phyloP scores from a whole-genome alignment of 1,140 invertebrate genomes.

The Drosophila truncata region DNA sequence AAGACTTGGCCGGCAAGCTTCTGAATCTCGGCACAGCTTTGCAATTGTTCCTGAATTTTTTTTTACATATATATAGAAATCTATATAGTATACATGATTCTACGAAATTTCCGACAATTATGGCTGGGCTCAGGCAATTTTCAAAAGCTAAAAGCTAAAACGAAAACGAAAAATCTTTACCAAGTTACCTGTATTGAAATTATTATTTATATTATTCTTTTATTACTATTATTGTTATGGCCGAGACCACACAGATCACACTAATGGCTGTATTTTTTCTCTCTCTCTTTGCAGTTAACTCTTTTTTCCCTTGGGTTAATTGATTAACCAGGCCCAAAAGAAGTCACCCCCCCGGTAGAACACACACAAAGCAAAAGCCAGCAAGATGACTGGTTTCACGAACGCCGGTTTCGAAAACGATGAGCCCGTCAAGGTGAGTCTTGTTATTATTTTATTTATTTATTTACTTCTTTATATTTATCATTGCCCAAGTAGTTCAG shows the following conservation, averaged over 20 bases:
- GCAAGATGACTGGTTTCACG: conserved; percentile 83
- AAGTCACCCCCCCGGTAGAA: conserved; percentile 9
- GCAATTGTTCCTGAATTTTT: conserved; percentile 19
- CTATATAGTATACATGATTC: conserved; percentile 7
- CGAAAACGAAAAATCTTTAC: conserved; percentile 60
- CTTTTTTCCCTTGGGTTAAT: conserved; percentile 42
- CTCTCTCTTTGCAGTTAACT: conserved; percentile 49
- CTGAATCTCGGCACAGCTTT: conserved; percentile 17
- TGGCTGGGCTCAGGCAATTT: conserved; percentile 62
- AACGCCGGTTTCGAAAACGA: conserved; percentile 83
- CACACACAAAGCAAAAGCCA: conserved; percentile 44
- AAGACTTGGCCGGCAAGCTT: conserved; percentile 31
- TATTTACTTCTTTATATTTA: conserved; percentile 7
- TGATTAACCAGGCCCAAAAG: conserved; percentile 52
- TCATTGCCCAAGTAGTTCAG: conserved; percentile 29
- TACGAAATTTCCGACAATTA: conserved; percentile 66
- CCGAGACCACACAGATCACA: conserved; percentile 15
- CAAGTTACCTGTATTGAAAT: conserved; percentile 29
- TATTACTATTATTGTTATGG: conserved; percentile 60
- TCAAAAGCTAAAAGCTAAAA: conserved; percentile 65
- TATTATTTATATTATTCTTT: conserved; percentile 56
- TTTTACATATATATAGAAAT: background rate
- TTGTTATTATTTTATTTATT: conserved; percentile 7
- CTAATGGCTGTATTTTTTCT: conserved; percentile 31
- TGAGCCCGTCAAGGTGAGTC: conserved; percentile 83